Percentiles rank a stretch among this genome's conserved stretches.
Conservation (phyloP, 64 coral and sea anemone species). For the Montipora sp. region DNA sequence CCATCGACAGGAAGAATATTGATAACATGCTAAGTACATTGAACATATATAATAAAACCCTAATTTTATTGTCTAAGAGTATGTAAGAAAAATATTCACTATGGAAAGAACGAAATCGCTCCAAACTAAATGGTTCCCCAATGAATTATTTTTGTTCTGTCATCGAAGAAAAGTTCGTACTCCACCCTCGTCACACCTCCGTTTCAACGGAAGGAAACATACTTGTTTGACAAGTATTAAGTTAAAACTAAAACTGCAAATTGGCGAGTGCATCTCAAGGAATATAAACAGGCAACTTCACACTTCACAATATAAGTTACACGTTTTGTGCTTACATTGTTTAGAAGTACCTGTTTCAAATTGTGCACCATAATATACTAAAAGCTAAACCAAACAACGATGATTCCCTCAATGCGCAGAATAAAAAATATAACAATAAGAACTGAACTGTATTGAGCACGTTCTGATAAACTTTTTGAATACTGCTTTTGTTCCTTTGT, state of each 20-base stretch:
- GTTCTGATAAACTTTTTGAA: conserved; percentile 25
- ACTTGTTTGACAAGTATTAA: neutral
- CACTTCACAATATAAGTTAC: neutral
- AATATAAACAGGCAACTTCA: neutral
- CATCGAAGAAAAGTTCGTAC: neutral
- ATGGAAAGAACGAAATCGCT: neutral
- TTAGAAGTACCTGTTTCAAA: neutral
- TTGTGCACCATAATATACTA: neutral
- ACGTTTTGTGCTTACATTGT: neutral
- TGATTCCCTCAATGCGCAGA: conserved; percentile 2
- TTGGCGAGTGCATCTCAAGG: neutral
- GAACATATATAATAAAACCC: neutral
- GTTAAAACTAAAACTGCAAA: neutral
- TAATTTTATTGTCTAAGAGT: neutral
- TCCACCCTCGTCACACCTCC: neutral
- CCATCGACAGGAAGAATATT: neutral
- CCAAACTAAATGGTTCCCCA: neutral
- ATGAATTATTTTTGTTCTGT: conserved; percentile 4
- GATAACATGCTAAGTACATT: neutral
- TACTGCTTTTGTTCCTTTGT: conserved; percentile 31
- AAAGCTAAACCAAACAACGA: neutral
- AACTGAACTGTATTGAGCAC: conserved; percentile 9
- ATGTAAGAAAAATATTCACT: neutral
- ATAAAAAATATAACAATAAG: neutral
- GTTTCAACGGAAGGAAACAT: neutral